Percentiles rank a stretch among this genome's conserved stretches.
phyloP scores from a whole-genome alignment of 1,140 invertebrate species.

The Cryptotermes secundus region DNA sequence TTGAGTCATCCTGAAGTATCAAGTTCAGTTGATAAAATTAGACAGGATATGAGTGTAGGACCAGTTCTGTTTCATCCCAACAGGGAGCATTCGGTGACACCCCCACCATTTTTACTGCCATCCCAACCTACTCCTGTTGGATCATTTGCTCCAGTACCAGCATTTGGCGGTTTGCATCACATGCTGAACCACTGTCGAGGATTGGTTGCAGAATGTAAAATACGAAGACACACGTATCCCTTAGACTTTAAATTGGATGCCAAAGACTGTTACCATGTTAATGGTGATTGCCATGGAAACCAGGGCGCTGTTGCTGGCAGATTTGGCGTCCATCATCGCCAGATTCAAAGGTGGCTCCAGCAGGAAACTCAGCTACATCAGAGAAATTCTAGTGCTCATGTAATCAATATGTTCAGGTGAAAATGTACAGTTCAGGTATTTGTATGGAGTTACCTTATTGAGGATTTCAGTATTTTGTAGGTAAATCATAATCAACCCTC shows the following conservation, averaged over 20 bases:
- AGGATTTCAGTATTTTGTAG: neutral
- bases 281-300: neutral
- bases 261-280: neutral
- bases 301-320: neutral
- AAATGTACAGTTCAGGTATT: neutral
- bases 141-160: neutral
- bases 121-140: neutral
- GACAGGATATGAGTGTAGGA: neutral
- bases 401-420: conserved; percentile 3
- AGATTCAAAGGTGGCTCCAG: neutral
- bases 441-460: neutral
- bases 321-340: neutral
- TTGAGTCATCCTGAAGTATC: conserved; percentile 12
- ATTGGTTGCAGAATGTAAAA: conserved; percentile 19
- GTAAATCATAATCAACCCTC: neutral
- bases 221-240: conserved; percentile 44
- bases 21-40: conserved; percentile 27
- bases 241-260: conserved; percentile 53
- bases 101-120: conserved; percentile 12
- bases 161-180: conserved; percentile 5
- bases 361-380: neutral
- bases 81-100: conserved; percentile 10
- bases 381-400: neutral
- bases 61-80: neutral
- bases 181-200: conserved; percentile 7